These are phyloP conservation scores for Lysandra coridon DNA, from an alignment of 2,888 invertebrate genomes.

Conservation along the genomic window DNA sequence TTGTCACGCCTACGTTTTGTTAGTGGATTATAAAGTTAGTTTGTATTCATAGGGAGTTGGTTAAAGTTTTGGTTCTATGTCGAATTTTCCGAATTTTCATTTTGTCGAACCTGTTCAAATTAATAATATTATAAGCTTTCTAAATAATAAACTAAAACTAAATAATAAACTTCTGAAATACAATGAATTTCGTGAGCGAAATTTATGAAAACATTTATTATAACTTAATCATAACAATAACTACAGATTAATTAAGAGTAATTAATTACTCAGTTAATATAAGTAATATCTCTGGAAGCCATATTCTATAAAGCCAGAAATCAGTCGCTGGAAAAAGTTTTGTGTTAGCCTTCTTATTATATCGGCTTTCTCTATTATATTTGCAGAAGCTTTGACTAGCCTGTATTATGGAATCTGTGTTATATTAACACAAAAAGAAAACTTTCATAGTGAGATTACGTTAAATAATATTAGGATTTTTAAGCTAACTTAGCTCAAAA, in stretches of 20 bases:
- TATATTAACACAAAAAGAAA: background rate
- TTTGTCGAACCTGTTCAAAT: too few relatives aligned
- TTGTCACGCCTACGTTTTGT: too few relatives aligned
- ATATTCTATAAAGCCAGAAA: constrained; percentile 3
- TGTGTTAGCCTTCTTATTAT: background rate
- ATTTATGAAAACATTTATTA: too few relatives aligned
- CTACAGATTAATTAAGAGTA: background rate
- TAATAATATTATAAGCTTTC: too few relatives aligned
- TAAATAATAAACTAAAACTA: too few relatives aligned
- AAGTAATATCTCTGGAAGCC: background rate
- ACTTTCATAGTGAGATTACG: background rate
- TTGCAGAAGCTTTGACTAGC: background rate
- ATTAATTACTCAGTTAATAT: background rate
- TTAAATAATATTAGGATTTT: background rate
- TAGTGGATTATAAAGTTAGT: too few relatives aligned
- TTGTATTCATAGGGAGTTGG: too few relatives aligned
- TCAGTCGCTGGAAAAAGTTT: background rate
- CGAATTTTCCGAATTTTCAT: too few relatives aligned
- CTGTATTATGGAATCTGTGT: background rate
- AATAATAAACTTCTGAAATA: too few relatives aligned
- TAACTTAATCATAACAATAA: background rate
- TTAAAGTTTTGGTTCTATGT: too few relatives aligned
- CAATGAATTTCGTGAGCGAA: too few relatives aligned
- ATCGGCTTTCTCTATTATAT: background rate
- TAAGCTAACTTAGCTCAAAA: too few relatives aligned